A percentile compares a stretch with the other conserved stretches of the same genome.
These are phyloP conservation scores for Pseudomyrmex cubaensis DNA, from an alignment of 1,140 invertebrate species.

Conservation along the genomic window DNA sequence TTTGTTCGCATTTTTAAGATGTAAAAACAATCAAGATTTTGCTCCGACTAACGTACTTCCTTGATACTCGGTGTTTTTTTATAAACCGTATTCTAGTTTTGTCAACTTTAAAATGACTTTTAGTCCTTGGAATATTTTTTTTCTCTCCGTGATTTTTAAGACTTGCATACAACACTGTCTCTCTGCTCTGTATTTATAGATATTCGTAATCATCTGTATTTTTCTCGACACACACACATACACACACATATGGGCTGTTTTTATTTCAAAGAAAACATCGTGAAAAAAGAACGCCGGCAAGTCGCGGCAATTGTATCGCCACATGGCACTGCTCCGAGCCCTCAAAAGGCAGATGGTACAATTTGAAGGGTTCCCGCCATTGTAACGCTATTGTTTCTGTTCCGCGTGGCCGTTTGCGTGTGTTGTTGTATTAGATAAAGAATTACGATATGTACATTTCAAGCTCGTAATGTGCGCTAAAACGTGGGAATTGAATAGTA, in stretches of 20 bases:
- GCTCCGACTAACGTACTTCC: no score
- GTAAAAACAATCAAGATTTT: no score
- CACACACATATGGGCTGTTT: not conserved
- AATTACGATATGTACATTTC: constrained; percentile 50
- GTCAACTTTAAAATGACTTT: no score
- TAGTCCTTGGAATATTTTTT: no score
- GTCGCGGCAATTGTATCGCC: constrained; percentile 51
- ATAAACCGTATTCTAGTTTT: no score
- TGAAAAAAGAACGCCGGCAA: not conserved
- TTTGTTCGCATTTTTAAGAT: no score
- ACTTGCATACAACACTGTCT: no score
- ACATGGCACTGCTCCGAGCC: constrained; percentile 45
- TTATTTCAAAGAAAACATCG: constrained; percentile 15
- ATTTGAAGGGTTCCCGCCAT: constrained; percentile 50
- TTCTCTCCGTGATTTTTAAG: not conserved
- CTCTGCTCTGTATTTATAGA: no score
- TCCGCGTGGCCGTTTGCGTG: constrained; percentile 9
- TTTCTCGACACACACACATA: no score
- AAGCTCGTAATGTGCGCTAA: not conserved
- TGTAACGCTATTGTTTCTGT: constrained; percentile 46
- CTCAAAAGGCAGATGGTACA: constrained; percentile 50
- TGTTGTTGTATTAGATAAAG: constrained; percentile 51
- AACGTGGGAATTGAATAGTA: constrained; percentile 32
- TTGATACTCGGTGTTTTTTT: no score
- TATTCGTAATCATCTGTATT: no score